Base-by-base conservation (phyloP, 2,797 vertebrate species). In the Argyrosomus regius region DNA sequence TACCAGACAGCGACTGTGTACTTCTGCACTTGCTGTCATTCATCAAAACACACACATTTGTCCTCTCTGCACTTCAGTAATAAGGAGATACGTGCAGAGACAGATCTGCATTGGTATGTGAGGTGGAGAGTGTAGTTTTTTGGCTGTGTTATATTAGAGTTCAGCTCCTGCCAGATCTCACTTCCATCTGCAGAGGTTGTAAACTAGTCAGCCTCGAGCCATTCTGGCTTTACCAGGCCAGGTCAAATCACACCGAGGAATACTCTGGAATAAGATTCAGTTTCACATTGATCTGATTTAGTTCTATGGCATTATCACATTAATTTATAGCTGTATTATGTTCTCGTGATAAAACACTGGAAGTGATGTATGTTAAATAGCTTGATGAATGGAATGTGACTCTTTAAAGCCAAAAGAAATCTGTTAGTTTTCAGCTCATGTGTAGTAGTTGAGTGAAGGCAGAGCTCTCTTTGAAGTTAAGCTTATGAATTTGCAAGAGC, bases 91-190 rank as follows among this genome's bases (percentile, higher is more conserved):
- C 94, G 80, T 91, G 95, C 93, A 94, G 86, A 78, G 94, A 89
- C 94, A 95, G 87, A 83, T 89, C 72, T 77, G 77, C 85, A 83
- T 56, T 89, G 95, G 94, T 94, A 95, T 95, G 93, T 87, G 89
- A 84, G 66, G 49, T 26, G 50, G 46, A 59, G 77, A 82, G 62
- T 74, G 71, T 54, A 28, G 70, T 52, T 84, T 71, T 87, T 80
- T 82, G 81, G 82, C 81, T 81, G 78, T 57, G 56, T 71, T 77
- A 70, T 61, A 75, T 76, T 89, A 45, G 62, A 71, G 78, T 88
- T 89, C 77, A 82, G 81, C 72, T 70, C 53, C 87, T 91, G 83
- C 80, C 91, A 81, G 70, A 75, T 61, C 77, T 68, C 45, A 81
- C 85, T 74, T 91, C 80, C 74, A 85, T 84, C 88, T 87, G 86